Evolutionary conservation across 2,797 vertebrate species (phyloP).

Genomic region (Hemibagrus guttatus): DNA sequence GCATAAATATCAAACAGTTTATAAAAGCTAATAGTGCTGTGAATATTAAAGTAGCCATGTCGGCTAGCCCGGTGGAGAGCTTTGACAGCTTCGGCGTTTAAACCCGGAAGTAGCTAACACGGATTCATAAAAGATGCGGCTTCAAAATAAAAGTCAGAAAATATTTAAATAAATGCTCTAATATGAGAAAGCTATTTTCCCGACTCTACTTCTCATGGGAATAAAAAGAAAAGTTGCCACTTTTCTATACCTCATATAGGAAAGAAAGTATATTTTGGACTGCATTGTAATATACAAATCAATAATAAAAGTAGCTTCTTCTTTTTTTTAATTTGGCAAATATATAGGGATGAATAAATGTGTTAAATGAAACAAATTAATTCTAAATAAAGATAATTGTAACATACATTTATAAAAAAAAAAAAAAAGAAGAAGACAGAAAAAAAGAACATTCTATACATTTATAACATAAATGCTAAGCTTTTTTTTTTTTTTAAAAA

Average conservation of each 20-base stretch:
- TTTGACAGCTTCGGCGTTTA: neutral
- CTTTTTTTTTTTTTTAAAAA: too few relatives aligned
- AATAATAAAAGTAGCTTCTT: too few relatives aligned
- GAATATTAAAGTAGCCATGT: constrained; percentile 4
- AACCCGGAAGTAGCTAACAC: neutral
- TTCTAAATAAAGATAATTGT: neutral
- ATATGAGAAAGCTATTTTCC: neutral
- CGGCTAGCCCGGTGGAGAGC: neutral
- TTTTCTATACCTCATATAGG: too few relatives aligned
- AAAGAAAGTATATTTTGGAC: too few relatives aligned
- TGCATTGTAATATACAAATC: too few relatives aligned
- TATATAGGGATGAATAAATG: neutral
- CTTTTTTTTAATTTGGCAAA: neutral
- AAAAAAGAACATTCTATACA: neutral
- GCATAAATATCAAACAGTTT: constrained; percentile 47
- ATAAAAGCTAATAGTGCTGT: constrained; percentile 54
- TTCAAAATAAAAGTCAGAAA: constrained; percentile 47
- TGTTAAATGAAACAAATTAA: neutral
- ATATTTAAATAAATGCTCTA: neutral
- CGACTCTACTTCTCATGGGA: too few relatives aligned
- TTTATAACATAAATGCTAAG: neutral
- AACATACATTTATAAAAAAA: too few relatives aligned
- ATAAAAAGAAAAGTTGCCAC: too few relatives aligned
- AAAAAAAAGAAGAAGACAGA: too few relatives aligned
- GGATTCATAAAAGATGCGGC: constrained; percentile 4